Percentiles rank a stretch among this genome's conserved stretches.
Evolutionary conservation across 2,888 invertebrate genomes (phyloP).

Genomic region (Aproaerema taeniolella): DNA sequence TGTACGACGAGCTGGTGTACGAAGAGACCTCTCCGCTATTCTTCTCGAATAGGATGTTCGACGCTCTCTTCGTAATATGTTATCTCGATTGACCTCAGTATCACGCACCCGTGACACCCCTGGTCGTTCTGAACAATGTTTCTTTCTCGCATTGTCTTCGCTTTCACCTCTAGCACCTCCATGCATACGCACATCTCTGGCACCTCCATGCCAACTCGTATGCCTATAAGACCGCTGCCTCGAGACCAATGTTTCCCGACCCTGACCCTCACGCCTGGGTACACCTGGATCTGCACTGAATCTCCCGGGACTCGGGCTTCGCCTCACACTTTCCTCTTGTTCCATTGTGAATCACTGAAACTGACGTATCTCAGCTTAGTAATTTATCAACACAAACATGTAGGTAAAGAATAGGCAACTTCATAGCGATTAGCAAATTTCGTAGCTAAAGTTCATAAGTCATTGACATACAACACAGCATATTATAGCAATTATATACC

Average conservation of each 20-base stretch:
- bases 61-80: background rate
- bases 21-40: background rate
- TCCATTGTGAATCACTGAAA: background rate
- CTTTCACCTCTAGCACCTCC: no score
- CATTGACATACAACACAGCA: no score
- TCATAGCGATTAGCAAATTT: no score
- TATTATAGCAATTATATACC: no score
- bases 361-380: constrained; percentile 1
- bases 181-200: constrained; percentile 1
- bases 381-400: no score
- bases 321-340: background rate
- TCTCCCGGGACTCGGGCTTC: background rate
- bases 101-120: background rate
- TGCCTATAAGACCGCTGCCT: constrained; percentile 2
- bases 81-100: background rate
- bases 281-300: constrained; percentile 1
- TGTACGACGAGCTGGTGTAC: background rate
- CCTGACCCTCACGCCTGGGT: constrained; percentile 2
- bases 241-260: background rate
- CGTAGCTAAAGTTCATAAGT: no score
- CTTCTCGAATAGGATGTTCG: background rate
- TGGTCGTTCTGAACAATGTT: constrained; percentile 1
- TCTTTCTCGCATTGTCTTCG: background rate
- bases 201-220: constrained; percentile 4
- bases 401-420: no score